phyloP scores from a whole-genome alignment of 1,140 invertebrate species.

The Meloidogyne exigua region DNA sequence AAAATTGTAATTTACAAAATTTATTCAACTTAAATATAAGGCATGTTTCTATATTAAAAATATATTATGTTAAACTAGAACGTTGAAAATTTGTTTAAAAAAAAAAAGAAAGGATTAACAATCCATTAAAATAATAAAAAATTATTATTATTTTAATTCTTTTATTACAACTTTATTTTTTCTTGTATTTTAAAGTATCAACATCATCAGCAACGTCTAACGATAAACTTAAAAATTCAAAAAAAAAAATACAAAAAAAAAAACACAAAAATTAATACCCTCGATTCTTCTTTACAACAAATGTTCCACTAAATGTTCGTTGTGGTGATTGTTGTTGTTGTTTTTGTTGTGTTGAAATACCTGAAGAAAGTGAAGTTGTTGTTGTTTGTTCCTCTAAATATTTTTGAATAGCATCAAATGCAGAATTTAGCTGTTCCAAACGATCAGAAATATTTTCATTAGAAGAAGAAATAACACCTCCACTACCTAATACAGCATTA shows the following conservation, averaged over 20 bases:
- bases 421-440: constrained; percentile 34
- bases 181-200: background rate
- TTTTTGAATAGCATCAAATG: constrained; percentile 52
- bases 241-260: background rate
- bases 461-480: no score
- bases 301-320: constrained; percentile 4
- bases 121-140: no score
- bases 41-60: background rate
- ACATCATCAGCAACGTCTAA: background rate
- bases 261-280: background rate
- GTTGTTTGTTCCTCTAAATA: constrained; percentile 42
- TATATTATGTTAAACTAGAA: background rate
- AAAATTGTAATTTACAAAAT: background rate
- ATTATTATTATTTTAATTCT: no score
- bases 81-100: background rate
- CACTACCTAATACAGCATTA: no score
- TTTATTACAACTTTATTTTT: no score
- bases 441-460: constrained; percentile 38
- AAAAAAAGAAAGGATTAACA: no score
- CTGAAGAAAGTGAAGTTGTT: background rate
- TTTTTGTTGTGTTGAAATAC: background rate
- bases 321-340: background rate
- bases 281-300: background rate
- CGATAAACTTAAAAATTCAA: background rate
- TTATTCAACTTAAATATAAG: background rate